Evolutionary conservation across 2,113 vertebrate species (phyloP), one percentile per base, ranked within the genome.

Genomic region (Rissa tridactyla): DNA sequence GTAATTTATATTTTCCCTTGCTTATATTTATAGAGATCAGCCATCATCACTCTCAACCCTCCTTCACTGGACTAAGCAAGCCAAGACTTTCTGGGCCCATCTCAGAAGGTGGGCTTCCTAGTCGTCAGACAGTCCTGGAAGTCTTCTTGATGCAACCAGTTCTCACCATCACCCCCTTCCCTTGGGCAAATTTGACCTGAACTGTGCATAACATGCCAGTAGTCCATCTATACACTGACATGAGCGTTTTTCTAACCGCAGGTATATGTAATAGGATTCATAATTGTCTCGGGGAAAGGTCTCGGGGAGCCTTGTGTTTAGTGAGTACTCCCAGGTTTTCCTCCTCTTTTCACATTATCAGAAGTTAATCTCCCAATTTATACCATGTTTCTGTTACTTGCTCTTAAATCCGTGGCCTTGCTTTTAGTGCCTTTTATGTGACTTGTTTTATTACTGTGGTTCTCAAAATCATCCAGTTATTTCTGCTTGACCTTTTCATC

Each of bases 251-350:
- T 82, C 34, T 58, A 46, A 32, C 42, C 4, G 1, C 9, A 73
- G 36, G 7, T 30, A 38, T 57, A 12, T 0, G 0, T 38, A 64
- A 20, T 8, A 54, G 5, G 10, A 51, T 61, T 77, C 34, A 18
- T 27, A 5, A 46, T 69, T 30, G 10, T 42, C 25, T 82, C 84
- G 13, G 32, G 32, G 57, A 58, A 34, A 58, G 29, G 10, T 82
- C 40, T 81, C 52, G 36, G 46, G 7, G 36, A 81, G 5, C 29
- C 10, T 57, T 52, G 20, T 60, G 12, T 66, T 91, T n/a, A 77
- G 17, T 34, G 30, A 60, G 10, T 55, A 36, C 72, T 70, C 15
- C 27, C 21, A 15, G 2, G 1, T 69, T 91, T 5, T 69, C 16
- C 11, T 18, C 3, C 7, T 88, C 52, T 76, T 90, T 54, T 69